A percentile compares a stretch with the other conserved stretches of the same genome.
phyloP scores from a whole-genome alignment of 2,797 vertebrate genomes.

The Selene dorsalis region DNA sequence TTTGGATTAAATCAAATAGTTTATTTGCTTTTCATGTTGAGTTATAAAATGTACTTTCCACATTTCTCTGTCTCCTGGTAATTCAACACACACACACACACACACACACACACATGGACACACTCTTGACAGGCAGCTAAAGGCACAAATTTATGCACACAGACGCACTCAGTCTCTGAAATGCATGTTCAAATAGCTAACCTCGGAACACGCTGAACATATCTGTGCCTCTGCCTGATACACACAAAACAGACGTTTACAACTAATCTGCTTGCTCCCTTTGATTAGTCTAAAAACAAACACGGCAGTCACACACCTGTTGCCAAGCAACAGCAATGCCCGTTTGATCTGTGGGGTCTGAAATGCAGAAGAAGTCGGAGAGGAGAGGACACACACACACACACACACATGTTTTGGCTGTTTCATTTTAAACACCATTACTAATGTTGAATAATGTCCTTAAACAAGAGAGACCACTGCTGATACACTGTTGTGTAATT shows the following conservation, averaged over 20 bases:
- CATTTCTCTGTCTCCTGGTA: too few relatives aligned
- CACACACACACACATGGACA: too few relatives aligned
- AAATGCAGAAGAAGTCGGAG: slow-evolving; percentile 41
- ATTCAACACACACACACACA: too few relatives aligned
- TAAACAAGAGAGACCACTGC: not conserved
- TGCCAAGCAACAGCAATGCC: slow-evolving; percentile 84
- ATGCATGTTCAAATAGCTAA: slow-evolving; percentile 1
- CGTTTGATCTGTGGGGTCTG: slow-evolving; percentile 59
- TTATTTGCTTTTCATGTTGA: too few relatives aligned
- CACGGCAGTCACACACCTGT: slow-evolving; percentile 76
- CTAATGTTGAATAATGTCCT: not conserved
- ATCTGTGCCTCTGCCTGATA: slow-evolving; percentile 37
- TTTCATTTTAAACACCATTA: not conserved
- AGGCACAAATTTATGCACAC: not conserved
- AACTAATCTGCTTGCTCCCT: slow-evolving; percentile 37
- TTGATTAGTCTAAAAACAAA: slow-evolving; percentile 72
- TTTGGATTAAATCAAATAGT: too few relatives aligned
- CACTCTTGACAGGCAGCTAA: slow-evolving; percentile 3
- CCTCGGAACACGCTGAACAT: slow-evolving; percentile 14
- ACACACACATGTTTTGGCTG: not conserved
- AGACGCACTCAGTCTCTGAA: not conserved
- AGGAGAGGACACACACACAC: not conserved
- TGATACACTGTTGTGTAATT: too few relatives aligned
- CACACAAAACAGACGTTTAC: slow-evolving; percentile 38
- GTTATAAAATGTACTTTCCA: too few relatives aligned